phyloP scores from a whole-genome alignment of 2,888 invertebrate genomes.

The Eupithecia insigniata region DNA sequence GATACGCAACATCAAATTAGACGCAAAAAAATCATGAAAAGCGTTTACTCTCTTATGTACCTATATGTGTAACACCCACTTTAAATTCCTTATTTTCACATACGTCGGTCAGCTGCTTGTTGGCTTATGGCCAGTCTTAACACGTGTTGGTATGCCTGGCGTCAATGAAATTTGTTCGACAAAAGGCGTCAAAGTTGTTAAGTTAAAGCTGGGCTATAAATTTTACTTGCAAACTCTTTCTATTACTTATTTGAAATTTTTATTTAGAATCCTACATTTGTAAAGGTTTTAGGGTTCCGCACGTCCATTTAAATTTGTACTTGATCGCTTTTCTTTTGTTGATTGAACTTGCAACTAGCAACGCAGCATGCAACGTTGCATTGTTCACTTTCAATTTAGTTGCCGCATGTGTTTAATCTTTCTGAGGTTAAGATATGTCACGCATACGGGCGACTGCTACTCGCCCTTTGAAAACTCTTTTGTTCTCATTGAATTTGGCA shows the following conservation, averaged over 20 bases:
- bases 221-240: background rate
- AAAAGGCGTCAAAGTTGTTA: background rate
- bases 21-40: background rate
- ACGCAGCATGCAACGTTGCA: constrained; percentile 9
- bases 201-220: background rate
- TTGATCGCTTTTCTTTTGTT: background rate
- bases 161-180: constrained; percentile 3
- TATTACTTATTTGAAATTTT: background rate
- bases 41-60: background rate
- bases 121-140: constrained; percentile 43
- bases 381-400: background rate
- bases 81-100: constrained; percentile 33
- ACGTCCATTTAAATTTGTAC: background rate
- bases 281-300: background rate
- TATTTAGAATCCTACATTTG: background rate
- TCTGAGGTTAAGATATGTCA: constrained; percentile 25
- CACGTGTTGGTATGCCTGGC: constrained; percentile 23
- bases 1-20: background rate
- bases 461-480: constrained; percentile 50
- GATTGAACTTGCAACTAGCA: constrained; percentile 24
- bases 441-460: constrained; percentile 52
- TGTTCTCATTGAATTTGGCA: constrained; percentile 36
- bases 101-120: constrained; percentile 35
- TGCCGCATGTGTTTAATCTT: constrained; percentile 1
- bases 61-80: constrained; percentile 1